Evolutionary conservation across 2,797 vertebrate species (phyloP).

Genomic region (Acipenser oxyrinchus): DNA sequence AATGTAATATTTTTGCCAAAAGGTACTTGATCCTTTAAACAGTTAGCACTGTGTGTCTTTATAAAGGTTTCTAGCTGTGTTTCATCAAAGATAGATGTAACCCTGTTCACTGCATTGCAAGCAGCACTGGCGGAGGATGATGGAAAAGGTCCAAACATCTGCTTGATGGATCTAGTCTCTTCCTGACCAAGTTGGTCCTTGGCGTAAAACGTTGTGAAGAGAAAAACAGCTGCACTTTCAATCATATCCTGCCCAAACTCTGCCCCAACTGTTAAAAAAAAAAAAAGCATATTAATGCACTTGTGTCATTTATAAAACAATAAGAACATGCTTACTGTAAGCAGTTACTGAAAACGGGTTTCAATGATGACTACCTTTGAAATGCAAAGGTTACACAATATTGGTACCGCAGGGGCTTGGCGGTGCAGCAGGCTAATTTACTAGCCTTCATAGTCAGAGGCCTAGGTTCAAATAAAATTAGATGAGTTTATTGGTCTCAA

Average conservation of each 20-base stretch:
- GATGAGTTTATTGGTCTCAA: too few relatives aligned
- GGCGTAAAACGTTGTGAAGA: conserved; percentile 81
- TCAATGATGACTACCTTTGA: too few relatives aligned
- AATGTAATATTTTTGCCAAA: conserved; percentile 84
- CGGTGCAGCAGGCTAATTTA: too few relatives aligned
- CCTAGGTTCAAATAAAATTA: too few relatives aligned
- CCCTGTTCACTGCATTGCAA: conserved; percentile 61
- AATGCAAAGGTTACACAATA: too few relatives aligned
- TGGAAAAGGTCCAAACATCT: conserved; percentile 92
- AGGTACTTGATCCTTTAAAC: conserved; percentile 31
- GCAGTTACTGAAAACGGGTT: too few relatives aligned
- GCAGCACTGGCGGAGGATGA: conserved; percentile 72
- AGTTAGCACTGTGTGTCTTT: conserved; percentile 51
- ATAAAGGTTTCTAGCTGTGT: conserved; percentile 66
- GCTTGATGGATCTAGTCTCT: conserved; percentile 81
- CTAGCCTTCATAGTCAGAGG: too few relatives aligned
- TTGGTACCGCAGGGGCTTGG: too few relatives aligned
- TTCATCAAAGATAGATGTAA: conserved; percentile 64
- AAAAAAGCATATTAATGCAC: conserved; percentile 15
- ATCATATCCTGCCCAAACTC: conserved; percentile 80
- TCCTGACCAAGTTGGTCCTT: conserved; percentile 77
- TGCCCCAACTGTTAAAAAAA: conserved; percentile 68
- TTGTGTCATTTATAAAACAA: too few relatives aligned
- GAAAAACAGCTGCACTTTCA: conserved; percentile 82
- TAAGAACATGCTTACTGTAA: too few relatives aligned